These are phyloP conservation scores for Magallana nippona DNA, from an alignment of 2,888 invertebrate genomes.

Conservation along the genomic window DNA sequence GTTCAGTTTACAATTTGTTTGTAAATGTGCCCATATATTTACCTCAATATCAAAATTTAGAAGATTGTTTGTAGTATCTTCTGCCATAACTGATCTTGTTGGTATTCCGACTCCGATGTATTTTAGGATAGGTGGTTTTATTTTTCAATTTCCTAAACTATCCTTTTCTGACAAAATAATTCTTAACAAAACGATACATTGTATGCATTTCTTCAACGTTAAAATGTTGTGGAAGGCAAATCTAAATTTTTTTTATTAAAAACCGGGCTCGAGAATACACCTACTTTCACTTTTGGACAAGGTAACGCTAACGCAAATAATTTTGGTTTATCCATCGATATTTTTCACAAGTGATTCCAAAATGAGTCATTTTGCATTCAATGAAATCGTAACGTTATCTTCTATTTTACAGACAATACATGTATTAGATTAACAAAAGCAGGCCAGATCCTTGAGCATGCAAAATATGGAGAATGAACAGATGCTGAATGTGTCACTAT, in stretches of 20 bases:
- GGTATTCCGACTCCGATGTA: constrained; percentile 8
- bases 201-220: too few species aligned
- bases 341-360: too few species aligned
- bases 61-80: neutral
- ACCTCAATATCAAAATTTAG: constrained; percentile 33
- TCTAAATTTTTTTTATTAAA: neutral
- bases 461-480: too few species aligned
- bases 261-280: neutral
- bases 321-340: too few species aligned
- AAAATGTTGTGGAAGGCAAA: too few species aligned
- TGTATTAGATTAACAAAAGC: too few species aligned
- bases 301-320: neutral
- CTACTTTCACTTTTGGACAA: neutral
- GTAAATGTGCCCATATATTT: neutral
- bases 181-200: neutral
- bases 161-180: neutral
- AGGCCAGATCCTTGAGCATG: too few species aligned
- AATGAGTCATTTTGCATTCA: too few species aligned
- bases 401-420: too few species aligned
- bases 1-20: neutral
- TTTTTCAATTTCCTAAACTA: neutral
- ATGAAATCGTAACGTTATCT: too few species aligned
- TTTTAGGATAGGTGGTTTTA: neutral
- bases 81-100: constrained; percentile 20
- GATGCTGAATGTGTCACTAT: too few species aligned